phyloP scores from a whole-genome alignment of 2,888 invertebrate species.

The Pollenia amentaria region DNA sequence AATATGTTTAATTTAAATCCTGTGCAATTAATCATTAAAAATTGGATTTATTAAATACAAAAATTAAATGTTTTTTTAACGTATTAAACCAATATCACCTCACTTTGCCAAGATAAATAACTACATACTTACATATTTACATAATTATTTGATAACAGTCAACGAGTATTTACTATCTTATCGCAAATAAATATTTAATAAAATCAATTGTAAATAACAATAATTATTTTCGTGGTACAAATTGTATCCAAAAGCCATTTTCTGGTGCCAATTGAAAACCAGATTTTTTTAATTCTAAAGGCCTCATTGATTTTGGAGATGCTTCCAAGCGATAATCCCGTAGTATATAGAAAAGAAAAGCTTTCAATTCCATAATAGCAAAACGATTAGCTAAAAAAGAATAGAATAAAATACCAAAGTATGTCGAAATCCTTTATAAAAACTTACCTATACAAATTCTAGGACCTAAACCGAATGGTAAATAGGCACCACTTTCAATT shows the following conservation, averaged over 20 bases:
- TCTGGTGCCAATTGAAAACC: conserved; percentile 74
- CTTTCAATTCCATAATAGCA: conserved; percentile 76
- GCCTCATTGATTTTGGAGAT: conserved; percentile 74
- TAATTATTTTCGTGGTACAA: conserved; percentile 50
- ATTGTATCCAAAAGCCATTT: conserved; percentile 76
- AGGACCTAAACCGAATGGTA: conserved; percentile 87
- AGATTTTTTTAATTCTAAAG: conserved; percentile 73
- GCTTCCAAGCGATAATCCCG: conserved; percentile 75
- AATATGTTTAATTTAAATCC: too few relatives aligned
- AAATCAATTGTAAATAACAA: neutral
- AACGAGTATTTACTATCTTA: too few relatives aligned
- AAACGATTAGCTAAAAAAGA: conserved; percentile 82
- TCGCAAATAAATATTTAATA: too few relatives aligned
- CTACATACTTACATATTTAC: too few relatives aligned
- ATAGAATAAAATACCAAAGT: conserved; percentile 83
- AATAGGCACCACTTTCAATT: conserved; percentile 83
- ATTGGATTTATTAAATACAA: too few relatives aligned
- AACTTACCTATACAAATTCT: conserved; percentile 86
- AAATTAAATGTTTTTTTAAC: too few relatives aligned
- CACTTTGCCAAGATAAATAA: too few relatives aligned
- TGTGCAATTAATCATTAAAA: too few relatives aligned
- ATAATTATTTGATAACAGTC: too few relatives aligned
- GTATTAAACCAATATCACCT: too few relatives aligned
- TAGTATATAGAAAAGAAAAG: conserved; percentile 76
- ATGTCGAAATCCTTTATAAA: too few relatives aligned